Evolutionary conservation across 1,140 invertebrate species (phyloP), one percentile per base, ranked within the genome.

Genomic region (Paracyclopina nana): DNA sequence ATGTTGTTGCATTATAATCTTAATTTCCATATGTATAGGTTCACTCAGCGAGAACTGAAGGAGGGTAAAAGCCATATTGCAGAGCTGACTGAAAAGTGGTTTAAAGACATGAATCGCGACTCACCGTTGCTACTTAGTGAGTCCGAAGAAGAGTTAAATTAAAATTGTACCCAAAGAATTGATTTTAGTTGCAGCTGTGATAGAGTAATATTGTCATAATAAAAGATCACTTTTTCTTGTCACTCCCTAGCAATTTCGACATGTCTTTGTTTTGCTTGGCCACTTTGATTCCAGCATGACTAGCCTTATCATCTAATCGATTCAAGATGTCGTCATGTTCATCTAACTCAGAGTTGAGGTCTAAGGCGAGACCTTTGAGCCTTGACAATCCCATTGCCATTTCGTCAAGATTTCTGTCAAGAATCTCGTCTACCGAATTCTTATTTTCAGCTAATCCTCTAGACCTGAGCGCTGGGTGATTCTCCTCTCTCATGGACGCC

Each of bases 201-300:
- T n/a, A n/a, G n/a, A n/a, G n/a, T n/a, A n/a, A n/a, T n/a, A n/a
- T n/a, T n/a, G n/a, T n/a, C n/a, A n/a, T n/a, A n/a, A n/a, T n/a
- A n/a, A n/a, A n/a, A n/a, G n/a, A n/a, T n/a, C n/a, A n/a, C n/a
- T n/a, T n/a, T n/a, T n/a, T n/a, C n/a, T 4, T 20, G 4, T 54
- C 34, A 58, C 26, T 58, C 58, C 31, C 57, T 59, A 65, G 54
- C 12, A 66, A 50, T 44, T 59, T 61, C 34, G 59, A 59, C 58
- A 65, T 65, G 48, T 66, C 66, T n/a, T 58, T 51, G 51, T 68
- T 67, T 54, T 66, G 65, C 41, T 59, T 53, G n/a, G 63, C 56
- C 12, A 66, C 56, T 29, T 61, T 60, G 27, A 56, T 57, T 53
- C 65, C 63, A 31, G 65, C 63, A 26, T 59, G 56, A 30, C 64